These are phyloP conservation scores for Zaprionus davidi DNA, from an alignment of 1,140 invertebrate genomes.

Conservation along the genomic window DNA sequence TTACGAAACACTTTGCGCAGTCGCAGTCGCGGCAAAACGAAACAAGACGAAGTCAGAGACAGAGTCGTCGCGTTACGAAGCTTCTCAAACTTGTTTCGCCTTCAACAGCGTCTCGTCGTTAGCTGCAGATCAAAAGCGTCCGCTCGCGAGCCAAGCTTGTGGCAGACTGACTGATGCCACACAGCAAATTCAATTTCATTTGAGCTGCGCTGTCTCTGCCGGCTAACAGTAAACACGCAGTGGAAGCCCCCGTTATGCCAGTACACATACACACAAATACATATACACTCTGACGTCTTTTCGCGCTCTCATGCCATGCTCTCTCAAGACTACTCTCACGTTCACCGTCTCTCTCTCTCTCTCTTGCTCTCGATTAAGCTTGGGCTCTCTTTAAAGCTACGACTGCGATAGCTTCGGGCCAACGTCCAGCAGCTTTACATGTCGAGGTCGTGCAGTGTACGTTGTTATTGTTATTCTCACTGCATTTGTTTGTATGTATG, in stretches of 20 bases:
- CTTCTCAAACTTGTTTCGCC: slow-evolving; percentile 57
- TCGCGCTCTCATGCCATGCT: neutral
- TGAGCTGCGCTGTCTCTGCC: slow-evolving; percentile 34
- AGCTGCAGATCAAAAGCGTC: slow-evolving; percentile 56
- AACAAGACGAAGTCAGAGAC: slow-evolving; percentile 26
- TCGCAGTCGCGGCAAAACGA: slow-evolving; percentile 48
- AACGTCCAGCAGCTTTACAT: slow-evolving; percentile 69
- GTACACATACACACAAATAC: neutral
- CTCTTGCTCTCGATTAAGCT: slow-evolving; percentile 22
- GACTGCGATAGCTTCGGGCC: slow-evolving; percentile 32
- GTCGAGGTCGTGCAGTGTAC: slow-evolving; percentile 74
- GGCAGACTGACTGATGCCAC: slow-evolving; percentile 80
- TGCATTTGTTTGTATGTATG: slow-evolving; percentile 45
- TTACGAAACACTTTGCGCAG: slow-evolving; percentile 78
- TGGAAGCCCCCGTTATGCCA: slow-evolving; percentile 60
- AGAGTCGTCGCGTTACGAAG: slow-evolving; percentile 30
- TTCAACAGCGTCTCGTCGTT: slow-evolving; percentile 2
- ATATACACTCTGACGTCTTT: neutral
- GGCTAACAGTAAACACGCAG: slow-evolving; percentile 75
- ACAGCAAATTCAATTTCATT: slow-evolving; percentile 63
- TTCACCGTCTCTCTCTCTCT: slow-evolving; percentile 24
- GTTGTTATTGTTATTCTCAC: slow-evolving; percentile 23
- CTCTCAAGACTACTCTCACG: neutral
- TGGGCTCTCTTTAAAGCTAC: slow-evolving; percentile 30
- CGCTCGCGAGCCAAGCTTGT: slow-evolving; percentile 73